A percentile compares a stretch with the other conserved stretches of the same genome.
phyloP scores from a whole-genome alignment of 2,797 vertebrate species.

The Anolis apletophallus region DNA sequence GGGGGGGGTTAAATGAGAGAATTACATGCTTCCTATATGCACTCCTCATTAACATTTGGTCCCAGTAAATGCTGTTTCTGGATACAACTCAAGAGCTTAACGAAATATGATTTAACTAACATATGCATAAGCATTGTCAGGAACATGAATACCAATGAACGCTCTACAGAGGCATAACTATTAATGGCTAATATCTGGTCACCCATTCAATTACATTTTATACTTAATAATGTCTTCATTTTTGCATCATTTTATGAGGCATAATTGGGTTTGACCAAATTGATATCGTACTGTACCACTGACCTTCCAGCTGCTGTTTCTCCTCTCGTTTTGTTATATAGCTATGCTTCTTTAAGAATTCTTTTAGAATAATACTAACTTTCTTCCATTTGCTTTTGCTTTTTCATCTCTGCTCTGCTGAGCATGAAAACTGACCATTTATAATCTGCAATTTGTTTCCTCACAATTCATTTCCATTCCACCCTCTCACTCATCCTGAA shows the following conservation, averaged over 20 bases:
- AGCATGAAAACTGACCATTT: neutral
- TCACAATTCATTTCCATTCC: neutral
- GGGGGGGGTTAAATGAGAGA: neutral
- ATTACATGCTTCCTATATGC: neutral
- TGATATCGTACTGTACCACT: neutral
- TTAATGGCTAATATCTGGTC: neutral
- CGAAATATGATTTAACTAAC: neutral
- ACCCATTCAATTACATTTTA: neutral
- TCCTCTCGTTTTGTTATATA: neutral
- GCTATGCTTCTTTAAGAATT: neutral
- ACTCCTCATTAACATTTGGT: neutral
- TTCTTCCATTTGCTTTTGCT: neutral
- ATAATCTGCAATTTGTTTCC: neutral
- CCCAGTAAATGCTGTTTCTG: neutral
- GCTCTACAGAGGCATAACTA: neutral
- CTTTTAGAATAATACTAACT: neutral
- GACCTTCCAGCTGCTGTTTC: neutral
- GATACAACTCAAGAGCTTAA: neutral
- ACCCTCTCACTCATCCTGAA: neutral
- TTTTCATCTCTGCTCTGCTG: slow-evolving; percentile 9
- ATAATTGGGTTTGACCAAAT: neutral
- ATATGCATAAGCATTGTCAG: no score
- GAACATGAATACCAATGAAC: no score
- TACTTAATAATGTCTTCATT: neutral
- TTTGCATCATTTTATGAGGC: neutral